A percentile compares a stretch with the other conserved stretches of the same genome.
These are phyloP conservation scores for Meriones unguiculatus DNA, from an alignment of 2,113 vertebrate genomes.

Conservation along the genomic window DNA sequence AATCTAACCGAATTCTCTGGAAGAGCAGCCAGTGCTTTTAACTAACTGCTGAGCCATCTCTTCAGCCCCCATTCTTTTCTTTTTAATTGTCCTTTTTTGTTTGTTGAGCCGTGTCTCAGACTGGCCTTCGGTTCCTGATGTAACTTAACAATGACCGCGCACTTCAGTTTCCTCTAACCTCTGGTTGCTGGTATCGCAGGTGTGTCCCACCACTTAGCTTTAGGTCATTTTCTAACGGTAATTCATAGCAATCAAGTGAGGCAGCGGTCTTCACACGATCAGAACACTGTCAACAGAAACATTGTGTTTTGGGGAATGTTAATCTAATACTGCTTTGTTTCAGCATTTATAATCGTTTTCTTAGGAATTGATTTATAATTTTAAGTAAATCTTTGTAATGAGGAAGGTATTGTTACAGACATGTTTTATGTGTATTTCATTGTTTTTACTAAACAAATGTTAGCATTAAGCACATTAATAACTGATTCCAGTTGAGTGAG, in stretches of 20 bases:
- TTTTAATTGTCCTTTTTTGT: background rate
- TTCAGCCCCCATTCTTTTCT: background rate
- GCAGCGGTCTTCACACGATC: background rate
- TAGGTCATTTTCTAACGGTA: slow-evolving; percentile 43
- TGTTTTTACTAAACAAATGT: slow-evolving; percentile 46
- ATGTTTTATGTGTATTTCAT: background rate
- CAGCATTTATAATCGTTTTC: slow-evolving; percentile 31
- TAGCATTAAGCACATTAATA: slow-evolving; percentile 20
- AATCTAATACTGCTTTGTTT: slow-evolving; percentile 45
- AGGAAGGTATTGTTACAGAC: background rate
- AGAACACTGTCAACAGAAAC: slow-evolving; percentile 10
- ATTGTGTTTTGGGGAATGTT: background rate
- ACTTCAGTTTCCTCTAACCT: background rate
- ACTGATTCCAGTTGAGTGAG: background rate
- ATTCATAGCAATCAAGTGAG: background rate
- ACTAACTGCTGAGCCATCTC: background rate
- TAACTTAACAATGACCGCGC: background rate
- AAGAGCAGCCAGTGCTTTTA: background rate
- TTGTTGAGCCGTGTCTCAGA: background rate
- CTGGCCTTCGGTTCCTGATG: background rate
- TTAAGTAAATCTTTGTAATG: slow-evolving; percentile 3
- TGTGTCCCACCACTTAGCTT: background rate
- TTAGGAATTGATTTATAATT: slow-evolving; percentile 31
- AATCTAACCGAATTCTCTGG: background rate
- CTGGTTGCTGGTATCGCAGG: background rate